Conservation (phyloP, 2,888 invertebrate genomes). For the Electrophaes corylata region DNA sequence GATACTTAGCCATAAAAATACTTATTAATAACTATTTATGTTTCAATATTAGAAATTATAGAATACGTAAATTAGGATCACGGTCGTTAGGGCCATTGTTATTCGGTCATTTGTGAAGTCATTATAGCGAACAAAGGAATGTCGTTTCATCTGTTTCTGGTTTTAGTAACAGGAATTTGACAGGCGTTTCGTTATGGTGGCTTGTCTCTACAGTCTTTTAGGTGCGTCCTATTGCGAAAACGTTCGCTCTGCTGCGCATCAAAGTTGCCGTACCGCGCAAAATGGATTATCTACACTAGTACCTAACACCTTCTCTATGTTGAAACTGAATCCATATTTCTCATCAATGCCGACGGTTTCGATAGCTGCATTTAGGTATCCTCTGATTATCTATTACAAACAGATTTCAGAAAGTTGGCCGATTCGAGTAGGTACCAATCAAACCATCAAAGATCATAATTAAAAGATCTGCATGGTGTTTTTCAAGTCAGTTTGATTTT, state of each 20-base stretch:
- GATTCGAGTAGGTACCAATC: too few relatives aligned
- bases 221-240: conserved; percentile 68
- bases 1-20: too few relatives aligned
- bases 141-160: conserved; percentile 15
- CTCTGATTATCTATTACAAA: background rate
- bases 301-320: conserved; percentile 51
- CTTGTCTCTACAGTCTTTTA: conserved; percentile 39
- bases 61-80: conserved; percentile 46
- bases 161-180: conserved; percentile 4
- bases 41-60: background rate
- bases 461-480: too few relatives aligned
- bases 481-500: too few relatives aligned
- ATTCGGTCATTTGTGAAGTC: conserved; percentile 42
- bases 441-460: too few relatives aligned
- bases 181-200: conserved; percentile 6
- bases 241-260: conserved; percentile 69
- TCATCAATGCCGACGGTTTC: background rate
- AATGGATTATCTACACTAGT: conserved; percentile 62
- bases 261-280: conserved; percentile 56
- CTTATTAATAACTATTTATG: background rate
- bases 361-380: background rate
- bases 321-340: conserved; percentile 35
- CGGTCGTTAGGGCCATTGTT: conserved; percentile 46
- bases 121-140: conserved; percentile 40
- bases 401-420: background rate